Evolutionary conservation across 64 coral and sea anemone genomes (phyloP), one percentile per base, ranked within the genome.

Genomic region (Montipora efflorescens): DNA sequence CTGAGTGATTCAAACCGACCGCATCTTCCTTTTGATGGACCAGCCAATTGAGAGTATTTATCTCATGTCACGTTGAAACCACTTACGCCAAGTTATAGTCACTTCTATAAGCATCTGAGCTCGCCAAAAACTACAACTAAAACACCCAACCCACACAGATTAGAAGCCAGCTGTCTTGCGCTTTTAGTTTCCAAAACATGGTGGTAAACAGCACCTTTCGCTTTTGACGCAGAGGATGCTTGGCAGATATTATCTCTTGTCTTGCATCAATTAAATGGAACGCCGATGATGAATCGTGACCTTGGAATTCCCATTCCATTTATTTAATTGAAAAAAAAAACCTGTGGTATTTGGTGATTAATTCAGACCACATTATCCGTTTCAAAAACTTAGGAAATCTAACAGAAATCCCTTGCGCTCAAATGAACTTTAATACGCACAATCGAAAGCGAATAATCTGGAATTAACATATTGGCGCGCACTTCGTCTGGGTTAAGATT

Each of bases 271-370:
- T 36, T 36, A 36, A 36, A 2, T 36, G 36, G 36, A 36, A 36
- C 36, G 36, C 36, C 36, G 36, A 36, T 36, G 36, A 36, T 36
- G 36, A 69, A 68, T 21, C 64, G 62, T 86, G 82, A 86, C 66
- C 18, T 12, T 22, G 82, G 45, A 71, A 44, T 86, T 86, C 82
- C 82, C 62, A 50, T 86, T 86, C 16, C 66, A 49, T 86, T 86
- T 64, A 71, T 19, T 71, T 68, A 86, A 84, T 49, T 49, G 46
- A 67, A 67, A 46, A 83, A 0, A 36, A 86, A 86, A 49, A 2
- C 16, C 44, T 11, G 7, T 57, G 46, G 47, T 70, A 22, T 86
- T 71, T 45, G 66, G 21, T 86, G 19, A 71, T 86, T 44, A 67
- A 36, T 71, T 69, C 43, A 16, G 15, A 48, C 15, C 43, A 48